Base-by-base conservation (phyloP, 2,797 vertebrate genomes). In the Allobates femoralis region DNA sequence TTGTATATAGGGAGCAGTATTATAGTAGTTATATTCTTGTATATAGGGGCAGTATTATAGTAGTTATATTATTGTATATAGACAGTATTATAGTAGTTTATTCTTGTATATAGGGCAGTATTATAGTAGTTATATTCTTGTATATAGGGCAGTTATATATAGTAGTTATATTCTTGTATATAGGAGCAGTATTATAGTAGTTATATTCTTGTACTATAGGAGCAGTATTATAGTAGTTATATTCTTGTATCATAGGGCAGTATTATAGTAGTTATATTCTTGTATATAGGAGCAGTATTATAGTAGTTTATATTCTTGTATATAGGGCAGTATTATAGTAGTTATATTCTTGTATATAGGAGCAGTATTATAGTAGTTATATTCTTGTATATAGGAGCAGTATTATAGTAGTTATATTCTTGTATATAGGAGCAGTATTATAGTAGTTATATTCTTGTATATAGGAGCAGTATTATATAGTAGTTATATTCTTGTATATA, bases 81-180 rank as follows among this genome's bases (percentile, higher is more conserved):
- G 7, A 34, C 32, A 37, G 66, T 69, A 69, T 69, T 69, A 37
- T 69, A 69, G 32, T 10, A 69, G 66, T 69, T 37, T 69, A n/a
- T n/a, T n/a, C n/a, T n/a, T n/a, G n/a, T n/a, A n/a, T 58, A 16
- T 8, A 6, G 23, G 23, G 62, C 62, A 64, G 26, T 64, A 64
- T 64, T 64, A 64, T 64, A 64, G 26, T 62, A 64, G 62, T 64
- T 64, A 64, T 64, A 28, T 64, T 64, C 62, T 64, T 64, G 62
- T 64, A 2, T 11, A 11, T 11, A 12, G 50, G 7, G 50, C 30
- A 67, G 64, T 32, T n/a, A 67, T 67, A n/a, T 67, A 67, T 67
- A 34, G 64, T 19, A 81, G 26, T 81, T 66, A 78, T 41, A 64
- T 62, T 41, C 26, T 79, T 58, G 60, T 60, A 79, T 18, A 67